Evolutionary conservation across 2,888 invertebrate species (phyloP), one percentile per base, ranked within the genome.

Genomic region (Phalera bucephala): DNA sequence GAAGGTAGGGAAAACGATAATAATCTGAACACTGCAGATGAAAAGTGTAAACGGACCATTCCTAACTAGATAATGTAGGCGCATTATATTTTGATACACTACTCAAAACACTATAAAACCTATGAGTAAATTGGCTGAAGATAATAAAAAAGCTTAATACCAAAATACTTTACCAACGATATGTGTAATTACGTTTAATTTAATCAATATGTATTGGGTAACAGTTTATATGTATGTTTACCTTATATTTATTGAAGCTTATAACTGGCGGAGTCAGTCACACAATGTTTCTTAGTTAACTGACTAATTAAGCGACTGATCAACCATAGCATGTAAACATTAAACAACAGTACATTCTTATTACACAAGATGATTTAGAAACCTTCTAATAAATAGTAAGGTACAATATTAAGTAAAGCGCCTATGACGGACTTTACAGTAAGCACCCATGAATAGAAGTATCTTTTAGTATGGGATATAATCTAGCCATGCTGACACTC

Each of bases 121-220:
- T 27, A 27, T n/a, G 5, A 9, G 5, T 28, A 28, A 17, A 10
- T 9, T 13, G 17, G 1, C 9, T 28, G 28, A 17, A 17, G 15
- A 29, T 10, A 29, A 11, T 29, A 29, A 29, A 22, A 29, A 29
- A 29, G 29, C 29, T 29, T 2, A 17, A 29, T 29, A 29, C 10
- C 10, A 29, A 29, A 29, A 29, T 19, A 29, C 11, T 11, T 11
- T 29, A 10, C 15, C 7, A n/a, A 29, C 17, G 29, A 29, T 29
- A 29, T 29, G 29, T 29, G 10, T 14, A n/a, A 14, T 3, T 3
- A 17, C 5, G 5, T 3, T 5, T 27, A 29, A 19, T 14, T 10
- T 15, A 11, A 19, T 29, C 7, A 29, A 9, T 28, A 15, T 15
- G 28, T 26, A 25, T 2, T 25, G 8, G 3, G 2, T 8, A 22